A percentile compares a stretch with the other conserved stretches of the same genome.
Conservation (phyloP, 1,140 invertebrate species). For the Drosophila simulans region DNA sequence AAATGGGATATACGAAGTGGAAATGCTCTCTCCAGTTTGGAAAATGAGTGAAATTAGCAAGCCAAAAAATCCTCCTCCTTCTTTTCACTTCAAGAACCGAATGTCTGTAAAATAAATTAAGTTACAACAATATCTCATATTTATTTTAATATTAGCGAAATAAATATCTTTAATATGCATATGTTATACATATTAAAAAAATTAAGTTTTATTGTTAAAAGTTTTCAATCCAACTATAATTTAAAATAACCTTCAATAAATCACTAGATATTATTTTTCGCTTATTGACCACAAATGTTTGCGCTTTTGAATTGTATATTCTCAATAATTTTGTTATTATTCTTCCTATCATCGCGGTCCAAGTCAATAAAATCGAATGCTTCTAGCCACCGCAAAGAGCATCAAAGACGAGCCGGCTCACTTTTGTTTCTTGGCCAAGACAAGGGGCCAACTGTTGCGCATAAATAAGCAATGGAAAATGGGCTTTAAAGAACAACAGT, state of each 20-base stretch:
- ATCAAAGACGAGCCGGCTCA: constrained; percentile 31
- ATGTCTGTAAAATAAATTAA: too few species aligned
- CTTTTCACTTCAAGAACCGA: too few species aligned
- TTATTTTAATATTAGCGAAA: too few species aligned
- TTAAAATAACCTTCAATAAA: background rate
- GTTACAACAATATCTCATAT: too few species aligned
- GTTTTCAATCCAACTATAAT: too few species aligned
- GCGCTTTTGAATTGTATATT: constrained; percentile 1
- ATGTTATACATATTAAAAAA: too few species aligned
- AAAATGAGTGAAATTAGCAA: background rate
- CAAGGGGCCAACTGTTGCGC: constrained; percentile 72
- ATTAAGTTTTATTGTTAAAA: too few species aligned
- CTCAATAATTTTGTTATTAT: constrained; percentile 4
- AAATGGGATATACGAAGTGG: too few species aligned
- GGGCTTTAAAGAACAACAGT: constrained; percentile 47
- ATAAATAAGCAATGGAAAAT: constrained; percentile 65
- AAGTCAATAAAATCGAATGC: constrained; percentile 19
- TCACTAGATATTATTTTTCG: background rate
- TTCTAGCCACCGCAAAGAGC: constrained; percentile 14
- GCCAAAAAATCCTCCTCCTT: too few species aligned
- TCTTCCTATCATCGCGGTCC: constrained; percentile 28
- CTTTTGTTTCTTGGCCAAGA: constrained; percentile 40
- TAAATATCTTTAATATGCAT: too few species aligned
- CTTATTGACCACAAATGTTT: background rate
- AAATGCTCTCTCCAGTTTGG: constrained; percentile 1